These are phyloP conservation scores for Puma concolor DNA, from an alignment of 2,113 vertebrate genomes.

Conservation along the genomic window DNA sequence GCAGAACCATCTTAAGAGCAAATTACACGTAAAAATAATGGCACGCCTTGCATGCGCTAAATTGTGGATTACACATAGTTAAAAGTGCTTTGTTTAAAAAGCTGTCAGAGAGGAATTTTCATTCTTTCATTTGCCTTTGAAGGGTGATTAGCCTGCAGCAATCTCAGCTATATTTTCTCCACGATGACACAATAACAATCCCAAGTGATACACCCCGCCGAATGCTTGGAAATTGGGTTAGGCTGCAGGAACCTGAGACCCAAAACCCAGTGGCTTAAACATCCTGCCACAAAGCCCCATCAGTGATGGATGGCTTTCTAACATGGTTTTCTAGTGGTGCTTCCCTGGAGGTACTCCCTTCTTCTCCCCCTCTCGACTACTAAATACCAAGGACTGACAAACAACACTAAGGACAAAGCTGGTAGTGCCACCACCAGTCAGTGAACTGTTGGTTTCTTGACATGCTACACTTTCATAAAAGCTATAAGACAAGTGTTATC, in stretches of 20 bases:
- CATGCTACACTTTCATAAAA: not conserved
- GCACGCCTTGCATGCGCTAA: slow-evolving; percentile 19
- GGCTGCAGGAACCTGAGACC: slow-evolving; percentile 17
- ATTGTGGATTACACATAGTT: slow-evolving; percentile 46
- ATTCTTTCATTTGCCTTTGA: slow-evolving; percentile 68
- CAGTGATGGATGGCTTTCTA: not conserved
- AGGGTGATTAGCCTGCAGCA: slow-evolving; percentile 48
- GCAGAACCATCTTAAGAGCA: slow-evolving; percentile 45
- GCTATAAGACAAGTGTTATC: not conserved
- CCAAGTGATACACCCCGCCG: not conserved
- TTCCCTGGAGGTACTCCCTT: not conserved
- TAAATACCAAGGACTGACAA: not conserved
- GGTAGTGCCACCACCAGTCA: not conserved
- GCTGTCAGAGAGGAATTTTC: slow-evolving; percentile 71
- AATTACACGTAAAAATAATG: slow-evolving; percentile 64
- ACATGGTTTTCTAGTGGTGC: not conserved
- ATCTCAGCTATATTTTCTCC: slow-evolving; percentile 16
- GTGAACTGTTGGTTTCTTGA: not conserved
- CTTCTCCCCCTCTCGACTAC: not conserved
- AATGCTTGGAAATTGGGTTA: slow-evolving; percentile 46
- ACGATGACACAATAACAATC: slow-evolving; percentile 36
- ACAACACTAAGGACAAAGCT: not conserved
- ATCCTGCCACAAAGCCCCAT: not conserved
- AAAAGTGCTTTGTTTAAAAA: slow-evolving; percentile 76
- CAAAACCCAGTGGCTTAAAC: not conserved